Evolutionary conservation across 2,797 vertebrate genomes (phyloP).

Genomic region (Margarornis squamiger): DNA sequence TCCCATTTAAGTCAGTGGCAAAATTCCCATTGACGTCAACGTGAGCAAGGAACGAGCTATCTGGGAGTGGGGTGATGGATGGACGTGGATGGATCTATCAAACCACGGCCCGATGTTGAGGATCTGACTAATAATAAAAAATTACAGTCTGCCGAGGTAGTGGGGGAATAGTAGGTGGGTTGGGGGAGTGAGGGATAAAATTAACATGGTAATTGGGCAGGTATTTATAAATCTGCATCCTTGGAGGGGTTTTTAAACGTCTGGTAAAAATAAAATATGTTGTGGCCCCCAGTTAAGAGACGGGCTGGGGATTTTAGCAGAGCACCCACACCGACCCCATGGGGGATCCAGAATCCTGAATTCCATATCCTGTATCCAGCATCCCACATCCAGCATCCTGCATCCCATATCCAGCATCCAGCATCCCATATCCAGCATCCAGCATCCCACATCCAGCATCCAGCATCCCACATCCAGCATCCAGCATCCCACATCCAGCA

Average conservation of each 20-base stretch:
- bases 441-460: neutral
- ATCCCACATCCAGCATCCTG: neutral
- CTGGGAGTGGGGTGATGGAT: neutral
- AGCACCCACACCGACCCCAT: rapidly evolving
- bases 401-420: no score
- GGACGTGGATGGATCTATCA: neutral
- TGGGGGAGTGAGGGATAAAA: neutral
- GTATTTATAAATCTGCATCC: constrained; percentile 17
- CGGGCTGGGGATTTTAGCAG: neutral
- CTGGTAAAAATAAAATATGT: neutral
- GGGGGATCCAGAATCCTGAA: neutral
- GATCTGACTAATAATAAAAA: neutral
- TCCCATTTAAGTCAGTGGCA: neutral
- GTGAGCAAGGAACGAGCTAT: neutral
- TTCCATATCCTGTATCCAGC: neutral
- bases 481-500: neutral
- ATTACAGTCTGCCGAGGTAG: neutral
- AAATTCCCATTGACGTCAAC: constrained; percentile 22
- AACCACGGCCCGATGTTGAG: neutral
- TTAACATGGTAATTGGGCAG: constrained; percentile 7
- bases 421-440: neutral
- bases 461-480: neutral
- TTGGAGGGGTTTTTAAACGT: neutral
- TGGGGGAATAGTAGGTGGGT: neutral
- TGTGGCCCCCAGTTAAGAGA: neutral